Base-by-base conservation (phyloP, 92 coral and sea anemone genomes). In the Parazoanthus darwini region DNA sequence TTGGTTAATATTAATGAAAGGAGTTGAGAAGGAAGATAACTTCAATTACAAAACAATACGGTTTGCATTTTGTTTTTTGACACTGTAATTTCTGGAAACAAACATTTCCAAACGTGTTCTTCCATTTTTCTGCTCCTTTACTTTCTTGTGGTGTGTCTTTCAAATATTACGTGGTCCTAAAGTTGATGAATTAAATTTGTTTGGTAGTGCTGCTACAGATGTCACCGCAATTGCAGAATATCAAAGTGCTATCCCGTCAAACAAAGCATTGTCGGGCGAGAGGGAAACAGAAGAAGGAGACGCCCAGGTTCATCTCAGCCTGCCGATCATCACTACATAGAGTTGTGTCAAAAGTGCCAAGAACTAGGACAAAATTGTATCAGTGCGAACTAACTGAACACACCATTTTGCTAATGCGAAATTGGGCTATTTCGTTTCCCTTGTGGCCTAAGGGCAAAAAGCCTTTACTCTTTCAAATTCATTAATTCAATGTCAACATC, bases 111-210 rank as follows among this genome's bases (percentile, higher is more conserved):
- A 46, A 46, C 51, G 6, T 46, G 9, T 10, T 10, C 11, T 4
- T 46, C 8, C 51, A 0, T 4, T 46, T 46, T 46, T 46, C 51
- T 46, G 51, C 51, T 9, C 51, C 10, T 22, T 9, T 2, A 1
- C 15, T 5, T 63, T 63, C 5, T 63, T 6, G 6, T 20, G 59
- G 59, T 63, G 26, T 63, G 70, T 18, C n/a, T 22, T 2, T 22
- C 26, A 63, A 23, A 5, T 18, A 11, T 14, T 13, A 13, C 26
- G 3, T 2, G 15, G n/a, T 63, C 26, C 70, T 63, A 18, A 63
- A 63, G 94, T 85, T 96, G 96, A 1, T 90, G 93, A 44, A 79
- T 25, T 50, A 4, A 26, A 18, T 79, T 79, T 48, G 23, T 33
- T 48, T 54, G 25, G 16, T 23, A 54, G 83, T 79, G 66, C 42